These are phyloP conservation scores for Tokudaia muenninki DNA, from an alignment of 2,797 vertebrate species.

Conservation along the genomic window DNA sequence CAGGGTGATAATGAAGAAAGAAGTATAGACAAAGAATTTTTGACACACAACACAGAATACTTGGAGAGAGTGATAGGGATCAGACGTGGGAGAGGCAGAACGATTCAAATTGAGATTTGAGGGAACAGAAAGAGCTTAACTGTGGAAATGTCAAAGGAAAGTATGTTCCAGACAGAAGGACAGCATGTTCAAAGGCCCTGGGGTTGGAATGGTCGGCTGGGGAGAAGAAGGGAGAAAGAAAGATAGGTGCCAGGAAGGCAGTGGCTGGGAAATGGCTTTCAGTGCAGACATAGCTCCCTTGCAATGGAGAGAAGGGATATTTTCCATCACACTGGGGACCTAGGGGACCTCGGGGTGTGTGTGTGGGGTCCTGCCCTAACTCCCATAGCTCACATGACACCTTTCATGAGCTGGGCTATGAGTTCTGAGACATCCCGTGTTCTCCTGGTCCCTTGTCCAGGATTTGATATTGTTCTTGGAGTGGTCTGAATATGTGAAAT, in stretches of 20 bases:
- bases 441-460: not conserved
- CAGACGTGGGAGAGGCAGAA: not conserved
- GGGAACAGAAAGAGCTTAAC: not conserved
- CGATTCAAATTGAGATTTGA: too few relatives aligned
- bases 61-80: not conserved
- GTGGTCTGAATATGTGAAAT: not conserved
- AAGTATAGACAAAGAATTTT: not conserved
- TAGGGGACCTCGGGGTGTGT: too few relatives aligned
- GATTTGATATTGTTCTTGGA: too few relatives aligned
- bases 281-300: fast-evolving
- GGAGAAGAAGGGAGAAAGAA: not conserved
- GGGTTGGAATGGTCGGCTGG: not conserved
- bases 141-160: not conserved
- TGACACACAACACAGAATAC: not conserved
- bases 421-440: not conserved
- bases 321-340: not conserved
- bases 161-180: not conserved
- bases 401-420: not conserved
- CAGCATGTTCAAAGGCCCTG: not conserved
- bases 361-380: not conserved
- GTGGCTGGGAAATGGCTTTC: not conserved
- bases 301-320: not conserved
- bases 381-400: fast-evolving
- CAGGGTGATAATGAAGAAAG: not conserved
- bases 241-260: not conserved